Evolutionary conservation across 2,888 invertebrate species (phyloP), one percentile per base, ranked within the genome.

Genomic region (Ochropleura plecta): DNA sequence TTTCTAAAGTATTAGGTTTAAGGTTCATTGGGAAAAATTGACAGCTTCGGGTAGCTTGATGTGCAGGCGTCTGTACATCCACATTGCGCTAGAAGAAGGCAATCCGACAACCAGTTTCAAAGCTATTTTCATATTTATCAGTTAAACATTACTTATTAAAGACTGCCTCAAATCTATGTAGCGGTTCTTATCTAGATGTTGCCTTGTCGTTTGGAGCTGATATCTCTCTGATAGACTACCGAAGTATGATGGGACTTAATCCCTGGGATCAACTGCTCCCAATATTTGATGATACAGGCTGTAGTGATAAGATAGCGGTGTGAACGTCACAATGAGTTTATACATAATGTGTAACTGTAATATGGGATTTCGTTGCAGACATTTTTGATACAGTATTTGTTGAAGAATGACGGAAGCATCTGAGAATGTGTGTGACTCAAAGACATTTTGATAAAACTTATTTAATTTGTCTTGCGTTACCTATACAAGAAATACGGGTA

Each of bases 221-320:
- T 73, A 77, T 81, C 57, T 16, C 20, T n/a, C 16, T 46, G 63
- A 51, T 76, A 76, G n/a, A 67, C 49, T 63, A 48, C 49, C 6
- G 49, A 51, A 62, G 46, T 46, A 46, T 48, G 16, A 46, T 42
- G 16, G 9, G 20, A 51, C 1, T 8, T 84, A 74, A 81, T 74
- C 67, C 76, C 59, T 18, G 16, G 74, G 70, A 84, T 81, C 70
- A 81, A 51, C 67, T 55, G 85, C 70, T 70, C 20, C 81, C 59
- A 81, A 64, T 64, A 74, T 67, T 70, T 42, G 18, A 18, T 18
- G 62, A 81, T 67, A 59, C 30, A n/a, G 18, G 44, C 46, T 12
- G 3, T 72, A 12, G 16, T 77, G 81, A 81, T 81, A 63, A 80
- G 81, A 84, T 84, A 80, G 14, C 0, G 4, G 5, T 18, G 12